Base-by-base conservation (phyloP, 1,140 invertebrate species). In the Sminthurinus signatus region DNA sequence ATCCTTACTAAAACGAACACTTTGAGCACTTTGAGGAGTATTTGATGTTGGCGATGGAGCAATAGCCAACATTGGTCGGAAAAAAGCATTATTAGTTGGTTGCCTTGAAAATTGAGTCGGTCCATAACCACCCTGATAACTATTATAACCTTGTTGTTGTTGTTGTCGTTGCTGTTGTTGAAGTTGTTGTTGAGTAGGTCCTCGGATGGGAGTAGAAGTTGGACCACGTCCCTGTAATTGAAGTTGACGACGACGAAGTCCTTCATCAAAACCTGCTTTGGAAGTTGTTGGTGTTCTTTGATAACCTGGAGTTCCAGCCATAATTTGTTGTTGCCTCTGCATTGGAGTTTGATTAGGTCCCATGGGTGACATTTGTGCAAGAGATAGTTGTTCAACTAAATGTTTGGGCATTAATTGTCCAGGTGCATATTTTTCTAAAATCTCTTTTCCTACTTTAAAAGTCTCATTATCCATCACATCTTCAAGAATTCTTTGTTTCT, bases 381-480 rank as follows among this genome's bases (percentile, higher is more conserved):
- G 4, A 5, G 29, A 3, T 8, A 56, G 54, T 39, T 68, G 70
- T 17, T 71, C 70, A 0, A 62, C 65, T 28, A 70, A 61, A 62
- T 68, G 68, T 39, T 73, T 72, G 71, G 76, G 78, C 68, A 75
- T 73, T 15, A 85, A 73, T 72, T 84, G 80, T 65, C 85, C 83
- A 36, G 84, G 84, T 58, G 86, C 91, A 82, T 87, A 96, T 76
- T 89, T 92, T 74, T 93, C 86, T 55, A 96, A 79, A 72, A 96
- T 91, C 77, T 91, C 86, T 78, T 89, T 93, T 1, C 92, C 93
- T 73, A 93, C 91, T 80, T 97, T 98, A 76, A 96, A 99, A 1
- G 93, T 97, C 80, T 98, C 95, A 51, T 86, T 98, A 75, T 98
- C 93, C 84, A 93, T 96, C 32, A 98, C 93, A 77, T 94, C 87